Evolutionary conservation across 2,113 vertebrate species (phyloP), one percentile per base, ranked within the genome.

Genomic region (Hypocryptadius cinnamomeus): DNA sequence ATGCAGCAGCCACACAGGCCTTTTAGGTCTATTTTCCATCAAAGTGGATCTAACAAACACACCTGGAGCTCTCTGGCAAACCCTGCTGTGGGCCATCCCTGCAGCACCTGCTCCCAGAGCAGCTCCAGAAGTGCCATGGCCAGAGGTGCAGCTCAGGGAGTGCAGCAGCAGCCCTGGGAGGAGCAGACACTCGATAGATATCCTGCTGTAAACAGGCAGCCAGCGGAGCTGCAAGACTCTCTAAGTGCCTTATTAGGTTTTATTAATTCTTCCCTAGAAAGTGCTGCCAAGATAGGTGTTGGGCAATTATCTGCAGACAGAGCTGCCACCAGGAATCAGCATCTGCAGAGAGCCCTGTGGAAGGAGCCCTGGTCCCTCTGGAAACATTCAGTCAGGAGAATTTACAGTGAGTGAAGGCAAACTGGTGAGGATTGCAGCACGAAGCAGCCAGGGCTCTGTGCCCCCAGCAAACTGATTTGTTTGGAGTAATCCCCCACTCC

Each of bases 221-320:
- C 6, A 25, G 50, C 0, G 0, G 72, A 48, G 51, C 88, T 61
- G 56, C 50, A 8, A 4, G 16, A 5, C 61, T 71, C 71, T 24
- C 33, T 27, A 85, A 74, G 57, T 39, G 83, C 61, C 71, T 88
- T 50, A 87, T 68, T 87, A 85, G 91, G 71, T 21, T 90, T 78
- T 81, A 87, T 78, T 93, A 78, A 87, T 92, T 90, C 88, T 28
- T 61, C 56, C 45, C 76, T 71, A 76, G 83, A 54, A 85, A 50
- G 69, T 9, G 81, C 85, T 84, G 94, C 92, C 77, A 78, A 42
- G 90, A 44, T 8, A 89, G 44, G 79, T n/a, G 69, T 86, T 22
- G 60, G 61, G 85, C 79, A 91, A 81, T 92, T 91, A 80, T 53
- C 72, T 45, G 50, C 69, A 69, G 80, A 51, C 69, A n/a, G 27